A percentile compares a stretch with the other conserved stretches of the same genome.
These are phyloP conservation scores for Grammomys surdaster DNA, from an alignment of 2,113 vertebrate species.

Conservation along the genomic window DNA sequence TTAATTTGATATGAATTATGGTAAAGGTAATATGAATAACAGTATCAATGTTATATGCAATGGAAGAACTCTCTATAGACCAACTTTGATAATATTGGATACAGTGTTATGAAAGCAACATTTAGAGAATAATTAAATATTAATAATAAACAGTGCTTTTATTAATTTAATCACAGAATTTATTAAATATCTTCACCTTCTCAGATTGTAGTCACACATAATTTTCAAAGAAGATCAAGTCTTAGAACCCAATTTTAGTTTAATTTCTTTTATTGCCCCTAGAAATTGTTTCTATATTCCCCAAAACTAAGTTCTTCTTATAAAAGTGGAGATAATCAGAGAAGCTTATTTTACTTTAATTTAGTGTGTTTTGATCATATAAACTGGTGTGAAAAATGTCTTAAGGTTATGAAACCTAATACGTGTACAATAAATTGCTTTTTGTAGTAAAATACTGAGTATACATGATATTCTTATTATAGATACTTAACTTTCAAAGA, in stretches of 20 bases:
- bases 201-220: background rate
- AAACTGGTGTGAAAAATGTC: background rate
- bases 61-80: background rate
- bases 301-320: constrained; percentile 36
- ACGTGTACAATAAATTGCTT: background rate
- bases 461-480: background rate
- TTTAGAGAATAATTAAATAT: constrained; percentile 1
- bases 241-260: constrained; percentile 9
- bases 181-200: constrained; percentile 36
- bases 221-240: background rate
- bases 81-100: background rate
- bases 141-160: background rate
- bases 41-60: background rate
- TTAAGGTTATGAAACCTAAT: constrained; percentile 11
- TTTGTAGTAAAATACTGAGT: background rate
- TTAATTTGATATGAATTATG: background rate
- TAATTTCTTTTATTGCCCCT: background rate
- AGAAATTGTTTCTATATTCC: constrained; percentile 8
- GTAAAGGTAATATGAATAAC: background rate
- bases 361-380: background rate
- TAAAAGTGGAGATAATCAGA: background rate
- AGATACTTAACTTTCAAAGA: constrained; percentile 9
- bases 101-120: background rate
- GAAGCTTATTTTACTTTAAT: background rate
- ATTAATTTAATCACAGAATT: background rate